Percentiles rank a stretch among this genome's conserved stretches.
Evolutionary conservation across 2,888 invertebrate genomes (phyloP).

Genomic region (Blera fallax): DNA sequence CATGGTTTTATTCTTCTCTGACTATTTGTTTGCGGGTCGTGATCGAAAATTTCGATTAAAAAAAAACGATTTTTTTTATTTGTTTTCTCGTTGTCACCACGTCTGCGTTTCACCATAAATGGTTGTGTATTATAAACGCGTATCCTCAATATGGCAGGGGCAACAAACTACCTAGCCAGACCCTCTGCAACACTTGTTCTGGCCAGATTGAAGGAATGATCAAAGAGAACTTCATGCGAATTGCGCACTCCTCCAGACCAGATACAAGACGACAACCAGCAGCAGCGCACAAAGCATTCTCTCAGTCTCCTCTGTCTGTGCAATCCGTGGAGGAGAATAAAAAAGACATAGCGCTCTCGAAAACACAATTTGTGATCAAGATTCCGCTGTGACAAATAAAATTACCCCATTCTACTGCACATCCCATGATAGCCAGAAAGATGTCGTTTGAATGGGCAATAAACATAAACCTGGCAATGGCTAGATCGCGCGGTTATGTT

Average conservation of each 20-base stretch:
- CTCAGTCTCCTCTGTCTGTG: background rate
- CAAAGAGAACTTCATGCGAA: slow-evolving; percentile 58
- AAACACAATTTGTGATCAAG: slow-evolving; percentile 71
- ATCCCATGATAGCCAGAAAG: slow-evolving; percentile 41
- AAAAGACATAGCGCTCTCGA: slow-evolving; percentile 52
- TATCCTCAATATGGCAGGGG: slow-evolving; percentile 43
- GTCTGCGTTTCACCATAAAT: slow-evolving; percentile 49
- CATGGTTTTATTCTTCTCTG: slow-evolving; percentile 9
- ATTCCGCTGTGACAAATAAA: slow-evolving; percentile 71
- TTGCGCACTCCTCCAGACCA: slow-evolving; percentile 15
- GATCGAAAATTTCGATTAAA: slow-evolving; percentile 60
- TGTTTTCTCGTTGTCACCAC: slow-evolving; percentile 37
- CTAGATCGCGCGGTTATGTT: slow-evolving; percentile 46
- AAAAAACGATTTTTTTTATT: slow-evolving; percentile 7
- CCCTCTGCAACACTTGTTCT: slow-evolving; percentile 35
- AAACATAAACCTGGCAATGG: slow-evolving; percentile 50
- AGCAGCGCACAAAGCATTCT: background rate
- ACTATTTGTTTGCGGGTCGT: slow-evolving; percentile 41
- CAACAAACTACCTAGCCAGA: slow-evolving; percentile 42
- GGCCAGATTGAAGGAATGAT: slow-evolving; percentile 51
- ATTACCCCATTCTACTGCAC: slow-evolving; percentile 62
- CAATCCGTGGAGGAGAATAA: slow-evolving; percentile 14
- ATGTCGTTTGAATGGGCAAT: slow-evolving; percentile 68
- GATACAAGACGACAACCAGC: background rate
- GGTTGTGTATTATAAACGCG: slow-evolving; percentile 52